These are phyloP conservation scores for Elephantulus edwardii DNA, from an alignment of 2,113 vertebrate species.

Conservation along the genomic window DNA sequence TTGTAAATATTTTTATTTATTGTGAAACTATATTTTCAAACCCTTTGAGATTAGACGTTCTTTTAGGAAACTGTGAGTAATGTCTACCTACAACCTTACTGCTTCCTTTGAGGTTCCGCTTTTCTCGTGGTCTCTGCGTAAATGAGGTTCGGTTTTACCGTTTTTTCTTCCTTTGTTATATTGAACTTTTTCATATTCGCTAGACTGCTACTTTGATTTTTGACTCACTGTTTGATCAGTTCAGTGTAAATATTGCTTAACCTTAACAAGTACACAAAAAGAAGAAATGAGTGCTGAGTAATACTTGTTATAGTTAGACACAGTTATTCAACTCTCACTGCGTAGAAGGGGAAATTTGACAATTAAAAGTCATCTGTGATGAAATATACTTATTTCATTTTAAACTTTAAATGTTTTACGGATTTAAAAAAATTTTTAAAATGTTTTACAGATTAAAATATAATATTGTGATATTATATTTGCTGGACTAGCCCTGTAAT, in stretches of 20 bases:
- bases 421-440: conserved; percentile 33
- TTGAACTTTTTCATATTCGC: conserved; percentile 21
- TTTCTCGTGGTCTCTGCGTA: background rate
- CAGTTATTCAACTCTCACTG: too few relatives aligned
- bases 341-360: background rate
- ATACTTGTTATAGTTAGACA: too few relatives aligned
- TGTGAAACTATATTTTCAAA: background rate
- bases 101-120: background rate
- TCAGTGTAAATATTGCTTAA: background rate
- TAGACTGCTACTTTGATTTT: background rate
- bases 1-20: conserved; percentile 19
- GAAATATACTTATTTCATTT: conserved; percentile 37
- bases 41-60: background rate
- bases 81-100: background rate
- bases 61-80: conserved; percentile 11
- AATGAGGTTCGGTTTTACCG: background rate
- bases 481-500: conserved; percentile 16
- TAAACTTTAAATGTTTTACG: conserved; percentile 39
- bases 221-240: background rate
- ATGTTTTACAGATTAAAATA: conserved; percentile 27
- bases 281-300: background rate
- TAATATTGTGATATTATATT: background rate
- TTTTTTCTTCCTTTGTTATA: background rate
- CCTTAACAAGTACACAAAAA: background rate
- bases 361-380: background rate